Base-by-base conservation (phyloP, 1,140 invertebrate genomes). In the Aphelinus atriplicis region DNA sequence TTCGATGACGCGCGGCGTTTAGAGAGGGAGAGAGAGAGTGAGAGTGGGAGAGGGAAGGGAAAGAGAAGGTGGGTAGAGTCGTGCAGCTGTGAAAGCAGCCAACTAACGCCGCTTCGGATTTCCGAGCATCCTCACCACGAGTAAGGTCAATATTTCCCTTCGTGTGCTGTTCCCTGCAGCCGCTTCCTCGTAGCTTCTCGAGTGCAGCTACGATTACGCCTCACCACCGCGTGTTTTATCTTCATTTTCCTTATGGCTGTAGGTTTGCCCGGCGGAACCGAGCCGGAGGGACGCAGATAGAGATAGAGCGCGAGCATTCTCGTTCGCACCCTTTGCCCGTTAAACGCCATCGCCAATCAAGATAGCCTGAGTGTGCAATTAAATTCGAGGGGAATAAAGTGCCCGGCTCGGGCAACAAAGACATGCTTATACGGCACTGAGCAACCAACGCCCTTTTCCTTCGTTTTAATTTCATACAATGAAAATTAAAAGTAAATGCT, bases 111-210 rank as follows among this genome's bases (percentile, higher is more conserved):
- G 45, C 47, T 47, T 75, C 60, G 53, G 65, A 69, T 69, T 68
- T 63, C 66, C 48, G 3, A 45, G 65, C 50, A 46, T 75, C 51
- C 43, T 61, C n/a, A 10, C 63, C 26, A 3, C 0, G 58, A 6
- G 7, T 70, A 75, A 71, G 56, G 73, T 75, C 73, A 75, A 75
- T 75, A 71, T 75, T 75, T 75, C 45, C 62, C 62, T 75, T 75
- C 58, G 73, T 65, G 51, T 66, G 43, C 43, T 42, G 4, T 60
- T 42, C 65, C 45, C 64, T 64, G 45, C 45, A 9, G 2, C 50
- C 63, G 63, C 64, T 61, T 66, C 46, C 43, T 50, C 48, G 26
- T 26, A 26, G 26, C 26, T 26, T 10, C 43, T 45, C 65, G 50
- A 66, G 42, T n/a, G 42, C 55, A 43, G 56, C 47, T 58, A 48